A percentile compares a stretch with the other conserved stretches of the same genome.
Evolutionary conservation across 1,140 invertebrate genomes (phyloP).

Genomic region (Megalonaias nervosa): DNA sequence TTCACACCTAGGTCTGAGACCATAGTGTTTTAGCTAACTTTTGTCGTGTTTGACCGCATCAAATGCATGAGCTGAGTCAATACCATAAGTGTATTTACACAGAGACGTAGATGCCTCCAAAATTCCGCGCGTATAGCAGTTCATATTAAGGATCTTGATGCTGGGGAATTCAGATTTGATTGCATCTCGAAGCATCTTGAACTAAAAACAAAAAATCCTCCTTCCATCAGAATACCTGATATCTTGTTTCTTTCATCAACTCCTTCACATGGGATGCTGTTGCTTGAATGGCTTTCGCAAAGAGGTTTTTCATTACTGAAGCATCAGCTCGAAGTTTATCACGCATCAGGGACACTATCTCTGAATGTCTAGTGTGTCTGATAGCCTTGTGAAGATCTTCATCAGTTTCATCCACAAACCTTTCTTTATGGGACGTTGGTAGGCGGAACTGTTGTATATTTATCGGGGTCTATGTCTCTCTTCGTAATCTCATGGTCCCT

Average conservation of each 20-base stretch:
- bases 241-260: constrained; percentile 25
- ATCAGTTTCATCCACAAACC: constrained; percentile 18
- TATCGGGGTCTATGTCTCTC: neutral
- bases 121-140: constrained; percentile 40
- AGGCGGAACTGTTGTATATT: constrained; percentile 17
- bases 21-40: constrained; percentile 27
- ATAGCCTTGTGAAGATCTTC: constrained; percentile 6
- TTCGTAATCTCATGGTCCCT: constrained; percentile 47
- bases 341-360: constrained; percentile 12
- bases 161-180: constrained; percentile 31
- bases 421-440: constrained; percentile 31
- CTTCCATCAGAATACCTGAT: constrained; percentile 43
- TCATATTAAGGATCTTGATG: constrained; percentile 31
- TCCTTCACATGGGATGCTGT: constrained; percentile 39
- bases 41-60: constrained; percentile 15
- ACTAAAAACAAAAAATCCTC: constrained; percentile 47
- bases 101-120: constrained; percentile 44
- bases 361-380: constrained; percentile 11
- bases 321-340: constrained; percentile 14
- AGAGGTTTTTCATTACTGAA: constrained; percentile 20
- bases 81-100: constrained; percentile 39
- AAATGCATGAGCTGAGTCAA: constrained; percentile 26
- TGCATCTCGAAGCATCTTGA: constrained; percentile 20
- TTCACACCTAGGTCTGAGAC: constrained; percentile 19
- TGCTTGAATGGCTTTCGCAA: constrained; percentile 25